These are phyloP conservation scores for Uromys caudimaculatus DNA, from an alignment of 2,797 vertebrate genomes.

Conservation along the genomic window DNA sequence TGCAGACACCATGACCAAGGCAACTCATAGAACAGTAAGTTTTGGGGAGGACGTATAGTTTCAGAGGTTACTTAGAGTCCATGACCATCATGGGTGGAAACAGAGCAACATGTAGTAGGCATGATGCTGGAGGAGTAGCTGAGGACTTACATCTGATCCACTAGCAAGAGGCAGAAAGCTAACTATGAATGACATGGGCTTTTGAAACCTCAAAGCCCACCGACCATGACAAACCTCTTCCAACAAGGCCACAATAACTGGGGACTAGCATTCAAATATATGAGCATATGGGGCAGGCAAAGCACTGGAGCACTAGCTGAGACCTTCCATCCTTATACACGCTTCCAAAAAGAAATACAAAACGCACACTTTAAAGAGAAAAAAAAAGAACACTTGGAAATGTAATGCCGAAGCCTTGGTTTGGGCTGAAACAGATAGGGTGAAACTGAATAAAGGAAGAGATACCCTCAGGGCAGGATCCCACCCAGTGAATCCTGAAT, in stretches of 20 bases:
- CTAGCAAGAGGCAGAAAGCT: neutral
- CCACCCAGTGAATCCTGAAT: neutral
- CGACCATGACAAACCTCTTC: too few relatives aligned
- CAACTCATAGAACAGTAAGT: neutral
- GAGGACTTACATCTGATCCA: neutral
- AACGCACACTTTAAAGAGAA: neutral
- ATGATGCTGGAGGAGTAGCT: neutral
- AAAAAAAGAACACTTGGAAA: neutral
- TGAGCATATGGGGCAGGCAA: neutral
- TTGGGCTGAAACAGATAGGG: neutral
- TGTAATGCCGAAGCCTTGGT: neutral
- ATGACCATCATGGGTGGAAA: neutral
- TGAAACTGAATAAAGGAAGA: neutral
- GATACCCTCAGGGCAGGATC: neutral
- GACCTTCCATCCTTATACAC: neutral
- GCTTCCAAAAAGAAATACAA: neutral
- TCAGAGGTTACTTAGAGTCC: neutral
- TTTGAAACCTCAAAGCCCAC: neutral
- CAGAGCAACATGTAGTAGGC: neutral
- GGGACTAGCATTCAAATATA: neutral
- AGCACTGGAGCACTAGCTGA: neutral
- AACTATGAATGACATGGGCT: neutral
- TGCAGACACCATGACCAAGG: neutral
- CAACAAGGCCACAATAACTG: neutral
- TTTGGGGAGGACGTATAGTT: neutral